Conservation (phyloP, 2,888 invertebrate genomes). For the Papilio gigon region DNA sequence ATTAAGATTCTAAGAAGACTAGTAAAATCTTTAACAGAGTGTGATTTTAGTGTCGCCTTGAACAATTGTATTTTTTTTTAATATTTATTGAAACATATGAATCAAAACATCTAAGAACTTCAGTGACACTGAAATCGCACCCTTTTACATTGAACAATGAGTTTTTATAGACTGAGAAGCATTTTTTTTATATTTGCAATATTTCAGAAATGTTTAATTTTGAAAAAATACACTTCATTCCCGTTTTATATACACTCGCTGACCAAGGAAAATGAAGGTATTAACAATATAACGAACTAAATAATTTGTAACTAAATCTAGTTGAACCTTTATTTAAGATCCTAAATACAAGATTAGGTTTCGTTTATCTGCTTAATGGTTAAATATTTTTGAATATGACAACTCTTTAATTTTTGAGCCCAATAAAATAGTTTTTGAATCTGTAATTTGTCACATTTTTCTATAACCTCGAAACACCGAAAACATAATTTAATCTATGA, state of each 20-base stretch:
- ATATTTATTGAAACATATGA: not conserved
- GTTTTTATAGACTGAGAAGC: slow-evolving; percentile 28
- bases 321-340: slow-evolving; percentile 18
- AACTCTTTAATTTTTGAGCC: slow-evolving; percentile 20
- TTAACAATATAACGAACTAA: not conserved
- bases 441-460: not conserved
- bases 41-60: slow-evolving; percentile 29
- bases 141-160: slow-evolving; percentile 25
- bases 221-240: not conserved
- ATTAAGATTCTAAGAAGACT: slow-evolving; percentile 59
- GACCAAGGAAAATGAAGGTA: not conserved
- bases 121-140: slow-evolving; percentile 33
- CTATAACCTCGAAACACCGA: not conserved
- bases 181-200: slow-evolving; percentile 9
- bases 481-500: not conserved
- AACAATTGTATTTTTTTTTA: slow-evolving; percentile 21
- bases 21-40: slow-evolving; percentile 50
- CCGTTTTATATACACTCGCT: not conserved
- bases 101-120: not conserved
- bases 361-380: slow-evolving; percentile 5
- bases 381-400: not conserved
- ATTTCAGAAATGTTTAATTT: not conserved
- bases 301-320: slow-evolving; percentile 25
- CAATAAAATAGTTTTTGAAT: not conserved
- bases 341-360: slow-evolving; percentile 3